Conservation (phyloP, 2,797 vertebrate genomes). For the Mustela erminea region DNA sequence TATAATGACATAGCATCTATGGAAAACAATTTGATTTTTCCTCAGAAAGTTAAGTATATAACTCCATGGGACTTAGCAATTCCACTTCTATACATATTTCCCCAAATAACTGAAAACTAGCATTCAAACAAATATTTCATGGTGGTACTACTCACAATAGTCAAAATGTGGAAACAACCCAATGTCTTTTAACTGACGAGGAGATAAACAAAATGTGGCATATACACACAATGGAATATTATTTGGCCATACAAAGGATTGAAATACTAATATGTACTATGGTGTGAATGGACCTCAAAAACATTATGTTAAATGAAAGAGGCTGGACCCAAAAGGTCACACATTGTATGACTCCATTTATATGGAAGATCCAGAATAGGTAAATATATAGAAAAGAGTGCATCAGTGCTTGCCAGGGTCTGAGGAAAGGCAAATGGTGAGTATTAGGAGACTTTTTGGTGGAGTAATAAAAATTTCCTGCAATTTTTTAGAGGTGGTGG, state of each 20-base stretch:
- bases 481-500: background rate
- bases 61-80: background rate
- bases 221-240: background rate
- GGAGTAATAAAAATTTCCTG: background rate
- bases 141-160: background rate
- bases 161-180: background rate
- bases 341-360: background rate
- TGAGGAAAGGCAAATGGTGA: background rate
- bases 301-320: background rate
- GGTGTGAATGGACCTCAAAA: background rate
- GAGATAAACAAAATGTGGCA: background rate
- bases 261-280: background rate
- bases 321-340: background rate
- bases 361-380: background rate
- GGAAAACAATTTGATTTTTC: background rate
- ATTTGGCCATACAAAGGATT: background rate
- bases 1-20: background rate
- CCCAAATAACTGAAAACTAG: background rate
- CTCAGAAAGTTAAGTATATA: background rate
- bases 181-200: background rate
- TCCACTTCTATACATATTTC: background rate
- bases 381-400: background rate
- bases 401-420: background rate
- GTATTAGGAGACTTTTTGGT: background rate
- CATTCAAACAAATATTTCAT: background rate